These are phyloP conservation scores for Taenaris catops DNA, from an alignment of 2,888 invertebrate genomes.

Conservation along the genomic window DNA sequence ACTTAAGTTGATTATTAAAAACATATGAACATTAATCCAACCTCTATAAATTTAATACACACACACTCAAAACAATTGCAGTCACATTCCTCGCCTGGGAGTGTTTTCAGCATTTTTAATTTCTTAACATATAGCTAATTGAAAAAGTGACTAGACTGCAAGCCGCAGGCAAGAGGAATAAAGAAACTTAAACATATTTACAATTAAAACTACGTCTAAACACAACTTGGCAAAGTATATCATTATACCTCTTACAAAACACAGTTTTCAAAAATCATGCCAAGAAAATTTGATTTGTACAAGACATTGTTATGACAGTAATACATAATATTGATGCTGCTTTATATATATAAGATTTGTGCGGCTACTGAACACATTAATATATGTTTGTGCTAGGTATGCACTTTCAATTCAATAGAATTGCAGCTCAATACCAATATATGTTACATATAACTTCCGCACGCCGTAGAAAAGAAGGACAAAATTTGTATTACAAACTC, in stretches of 20 bases:
- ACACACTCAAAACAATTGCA: slow-evolving; percentile 21
- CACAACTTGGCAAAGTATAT: slow-evolving; percentile 15
- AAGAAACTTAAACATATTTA: slow-evolving; percentile 18
- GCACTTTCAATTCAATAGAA: no score
- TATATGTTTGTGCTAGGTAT: no score
- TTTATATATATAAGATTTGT: no score
- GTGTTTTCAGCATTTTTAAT: slow-evolving; percentile 24
- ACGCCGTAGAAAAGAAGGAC: no score
- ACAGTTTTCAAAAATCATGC: slow-evolving; percentile 15
- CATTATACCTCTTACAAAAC: slow-evolving; percentile 12
- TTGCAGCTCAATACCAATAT: no score
- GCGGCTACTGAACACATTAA: no score
- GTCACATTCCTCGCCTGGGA: slow-evolving; percentile 21
- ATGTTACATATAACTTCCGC: no score
- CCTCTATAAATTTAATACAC: slow-evolving; percentile 16
- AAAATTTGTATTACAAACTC: no score
- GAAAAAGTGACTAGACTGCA: slow-evolving; percentile 16
- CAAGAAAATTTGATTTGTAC: slow-evolving; percentile 10
- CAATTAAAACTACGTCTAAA: slow-evolving; percentile 10
- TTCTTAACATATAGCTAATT: slow-evolving; percentile 5
- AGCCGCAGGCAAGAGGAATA: slow-evolving; percentile 17
- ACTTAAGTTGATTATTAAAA: no score
- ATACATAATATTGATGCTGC: not conserved
- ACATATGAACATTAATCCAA: not conserved
- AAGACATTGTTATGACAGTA: slow-evolving; percentile 2